These are phyloP conservation scores for Tromatobia lineatoria DNA, from an alignment of 2,888 invertebrate genomes.

Conservation along the genomic window DNA sequence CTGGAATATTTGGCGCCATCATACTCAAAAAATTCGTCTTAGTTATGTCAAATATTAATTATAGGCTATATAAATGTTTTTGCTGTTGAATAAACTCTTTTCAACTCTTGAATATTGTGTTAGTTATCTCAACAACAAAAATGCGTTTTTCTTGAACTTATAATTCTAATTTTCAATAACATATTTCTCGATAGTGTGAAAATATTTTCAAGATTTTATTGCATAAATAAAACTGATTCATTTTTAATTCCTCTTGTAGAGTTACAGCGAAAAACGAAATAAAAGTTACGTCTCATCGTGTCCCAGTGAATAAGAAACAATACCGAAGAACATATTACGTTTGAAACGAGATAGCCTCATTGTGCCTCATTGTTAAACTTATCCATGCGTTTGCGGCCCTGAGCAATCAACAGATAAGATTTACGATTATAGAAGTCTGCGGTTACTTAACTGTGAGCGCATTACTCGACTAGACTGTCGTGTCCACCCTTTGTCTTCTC, in stretches of 20 bases:
- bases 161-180: too few relatives aligned
- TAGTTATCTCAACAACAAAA: too few relatives aligned
- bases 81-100: too few relatives aligned
- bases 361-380: conserved; percentile 24
- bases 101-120: too few relatives aligned
- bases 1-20: conserved; percentile 44
- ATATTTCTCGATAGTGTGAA: too few relatives aligned
- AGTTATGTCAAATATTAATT: too few relatives aligned
- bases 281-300: not conserved
- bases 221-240: too few relatives aligned
- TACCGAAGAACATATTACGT: conserved; percentile 1
- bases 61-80: too few relatives aligned
- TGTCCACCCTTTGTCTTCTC: conserved; percentile 5
- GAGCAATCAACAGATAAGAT: conserved; percentile 62
- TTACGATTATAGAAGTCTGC: conserved; percentile 54
- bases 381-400: conserved; percentile 30
- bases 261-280: not conserved
- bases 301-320: not conserved
- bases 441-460: conserved; percentile 53
- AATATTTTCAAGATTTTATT: too few relatives aligned
- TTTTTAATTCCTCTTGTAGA: not conserved
- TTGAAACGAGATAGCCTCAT: not conserved
- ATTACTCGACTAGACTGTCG: conserved; percentile 39
- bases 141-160: too few relatives aligned
- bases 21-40: too few relatives aligned